Conservation (phyloP, 2,888 invertebrate species). For the Pyralis farinalis region DNA sequence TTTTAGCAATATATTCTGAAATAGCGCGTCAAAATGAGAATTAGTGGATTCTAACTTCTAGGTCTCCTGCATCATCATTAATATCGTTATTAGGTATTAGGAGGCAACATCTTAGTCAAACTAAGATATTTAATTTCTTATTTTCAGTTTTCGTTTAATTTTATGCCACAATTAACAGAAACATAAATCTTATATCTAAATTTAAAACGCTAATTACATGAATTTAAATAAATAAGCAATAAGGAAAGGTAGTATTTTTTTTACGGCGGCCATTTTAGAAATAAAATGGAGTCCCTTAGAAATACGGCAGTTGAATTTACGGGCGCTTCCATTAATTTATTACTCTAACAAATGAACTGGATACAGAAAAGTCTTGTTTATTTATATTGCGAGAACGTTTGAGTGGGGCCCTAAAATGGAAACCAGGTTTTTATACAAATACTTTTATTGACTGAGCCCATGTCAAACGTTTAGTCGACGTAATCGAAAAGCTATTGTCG, state of each 20-base stretch:
- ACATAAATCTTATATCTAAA: constrained; percentile 7
- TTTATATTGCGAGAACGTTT: constrained; percentile 11
- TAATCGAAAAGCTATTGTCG: background rate
- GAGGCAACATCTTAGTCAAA: too few species aligned
- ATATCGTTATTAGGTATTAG: too few species aligned
- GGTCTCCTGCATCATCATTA: too few species aligned
- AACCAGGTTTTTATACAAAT: background rate
- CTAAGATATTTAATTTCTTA: too few species aligned
- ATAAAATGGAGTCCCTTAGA: constrained; percentile 9
- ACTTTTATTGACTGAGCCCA: background rate
- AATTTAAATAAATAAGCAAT: constrained; percentile 54
- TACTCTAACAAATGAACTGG: constrained; percentile 20
- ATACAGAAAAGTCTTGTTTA: constrained; percentile 14
- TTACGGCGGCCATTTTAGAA: constrained; percentile 19
- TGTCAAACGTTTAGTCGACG: background rate
- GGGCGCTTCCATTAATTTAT: constrained; percentile 21
- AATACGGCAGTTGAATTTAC: constrained; percentile 14
- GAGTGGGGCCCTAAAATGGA: background rate
- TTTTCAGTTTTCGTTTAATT: constrained; percentile 24
- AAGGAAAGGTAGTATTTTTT: constrained; percentile 32
- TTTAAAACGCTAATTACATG: constrained; percentile 33
- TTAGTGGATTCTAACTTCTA: too few species aligned
- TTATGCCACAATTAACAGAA: background rate
- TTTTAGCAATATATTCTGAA: too few species aligned
- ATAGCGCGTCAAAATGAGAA: too few species aligned